Evolutionary conservation across 2,113 vertebrate species (phyloP), one percentile per base, ranked within the genome.

Genomic region (Eublepharis macularius): DNA sequence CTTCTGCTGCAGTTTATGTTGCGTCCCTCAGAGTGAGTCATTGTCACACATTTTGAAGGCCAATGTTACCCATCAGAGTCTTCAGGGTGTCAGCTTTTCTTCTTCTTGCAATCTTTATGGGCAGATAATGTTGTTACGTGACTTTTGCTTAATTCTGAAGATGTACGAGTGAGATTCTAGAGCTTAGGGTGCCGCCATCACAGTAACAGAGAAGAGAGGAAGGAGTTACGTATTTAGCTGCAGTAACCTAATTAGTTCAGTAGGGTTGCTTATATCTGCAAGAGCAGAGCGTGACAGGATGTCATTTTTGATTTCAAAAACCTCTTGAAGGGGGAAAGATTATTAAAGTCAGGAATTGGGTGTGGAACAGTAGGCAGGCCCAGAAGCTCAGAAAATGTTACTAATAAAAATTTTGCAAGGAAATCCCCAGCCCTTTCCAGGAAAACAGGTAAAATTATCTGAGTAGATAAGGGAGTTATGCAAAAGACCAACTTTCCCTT

Each of bases 21-120:
- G 34, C 83, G 89, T 93, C 95, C 94, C 90, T 92, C 92, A 84
- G 92, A 89, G 76, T 96, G 94, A 96, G 93, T 96, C 95, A 95
- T 10, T 94, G 91, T 89, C 81, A 90, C 92, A 92, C 74, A 17
- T 94, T 92, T 91, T 92, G 92, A 95, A 95, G 93, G 84, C 81
- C 92, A 82, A 78, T 83, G 29, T 89, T 77, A 76, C 85, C 85
- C 77, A 84, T 14, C 75, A 81, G 73, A 57, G 70, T 94, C 92
- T 93, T 89, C 92, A 94, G 92, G 89, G 89, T 90, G 90, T 92
- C 92, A 86, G 82, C 88, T 90, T 76, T 83, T 89, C 91, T 87
- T 91, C 92, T 93, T 93, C 84, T 94, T 94, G 93, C 93, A 92
- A 90, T 92, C 94, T 93, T 88, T 92, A 75, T 88, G 94, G 86